Evolutionary conservation across 2,113 vertebrate genomes (phyloP).

Genomic region (Odocoileus hemionus): DNA sequence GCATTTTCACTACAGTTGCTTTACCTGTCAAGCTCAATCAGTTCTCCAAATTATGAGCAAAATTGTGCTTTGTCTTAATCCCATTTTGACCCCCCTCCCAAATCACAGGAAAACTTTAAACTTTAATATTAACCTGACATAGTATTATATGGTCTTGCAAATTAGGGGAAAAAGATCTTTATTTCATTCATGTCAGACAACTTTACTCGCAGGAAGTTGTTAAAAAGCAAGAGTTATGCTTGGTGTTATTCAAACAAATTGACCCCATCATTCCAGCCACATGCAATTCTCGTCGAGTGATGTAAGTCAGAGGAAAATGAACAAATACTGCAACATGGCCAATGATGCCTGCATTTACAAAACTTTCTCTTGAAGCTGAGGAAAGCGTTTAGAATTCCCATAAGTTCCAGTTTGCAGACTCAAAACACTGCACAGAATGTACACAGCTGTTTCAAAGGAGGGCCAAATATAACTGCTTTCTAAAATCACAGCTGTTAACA

Average conservation of each 20-base stretch:
- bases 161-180: neutral
- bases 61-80: neutral
- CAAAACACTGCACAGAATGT: neutral
- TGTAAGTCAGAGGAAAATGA: neutral
- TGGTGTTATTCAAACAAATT: neutral
- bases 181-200: neutral
- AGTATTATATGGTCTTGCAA: neutral
- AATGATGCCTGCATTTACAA: neutral
- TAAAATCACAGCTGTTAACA: neutral
- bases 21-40: neutral
- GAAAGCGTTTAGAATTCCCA: neutral
- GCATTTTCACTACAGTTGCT: neutral
- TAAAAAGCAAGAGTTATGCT: neutral
- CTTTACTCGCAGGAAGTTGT: neutral
- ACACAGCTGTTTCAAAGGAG: neutral
- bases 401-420: neutral
- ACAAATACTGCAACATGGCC: neutral
- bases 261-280: accelerated
- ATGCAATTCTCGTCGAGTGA: neutral
- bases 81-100: neutral
- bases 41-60: neutral
- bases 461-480: neutral
- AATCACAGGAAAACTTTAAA: neutral
- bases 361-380: neutral
- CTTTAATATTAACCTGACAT: neutral